Evolutionary conservation across 2,113 vertebrate genomes (phyloP), one percentile per base, ranked within the genome.

Genomic region (Puntigrus tetrazona): DNA sequence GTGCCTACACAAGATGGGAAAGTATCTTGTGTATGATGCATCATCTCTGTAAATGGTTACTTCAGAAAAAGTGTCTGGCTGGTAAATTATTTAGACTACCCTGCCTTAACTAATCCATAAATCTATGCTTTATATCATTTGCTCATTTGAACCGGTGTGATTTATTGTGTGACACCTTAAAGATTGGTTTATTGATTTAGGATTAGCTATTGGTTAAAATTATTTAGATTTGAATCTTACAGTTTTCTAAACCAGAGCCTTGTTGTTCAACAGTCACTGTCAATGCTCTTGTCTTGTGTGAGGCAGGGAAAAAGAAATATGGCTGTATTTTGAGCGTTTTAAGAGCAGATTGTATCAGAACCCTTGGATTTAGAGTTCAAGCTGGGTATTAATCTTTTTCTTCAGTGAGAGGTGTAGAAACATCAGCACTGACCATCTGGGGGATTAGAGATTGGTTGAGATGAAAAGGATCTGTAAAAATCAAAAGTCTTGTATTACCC

Each of bases 331-430:
- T 83, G 18, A 61, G 25, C 75, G 36, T n/a, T 63, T 47, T 0
- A 27, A 61, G 76, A 78, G 34, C 41, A 80, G 25, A 80, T 80
- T 67, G 59, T 31, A 41, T 67, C 27, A 47, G 13, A 50, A 31
- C n/a, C 18, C n/a, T 78, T 65, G 29, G 41, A 84, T 78, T 76
- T 31, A 34, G n/a, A 77, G 59, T 78, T 47, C 41, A 84, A 50
- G 29, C 55, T 65, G 52, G 43, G 82, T 18, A 50, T 76, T 77
- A 25, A 0, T 65, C 41, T 65, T 34, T 18, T 22, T 70, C 45
- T 84, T 50, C 76, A 18, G 7, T 63, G 43, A 57, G 16, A 16
- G 25, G 34, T 70, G 47, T 79, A 70, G 50, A 70, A 59, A 85
- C 50, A 43, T 70, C 63, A 82, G 61, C 31, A 69, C 27, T 45